Base-by-base conservation (phyloP, 2,888 invertebrate genomes). In the Sesia bembeciformis region DNA sequence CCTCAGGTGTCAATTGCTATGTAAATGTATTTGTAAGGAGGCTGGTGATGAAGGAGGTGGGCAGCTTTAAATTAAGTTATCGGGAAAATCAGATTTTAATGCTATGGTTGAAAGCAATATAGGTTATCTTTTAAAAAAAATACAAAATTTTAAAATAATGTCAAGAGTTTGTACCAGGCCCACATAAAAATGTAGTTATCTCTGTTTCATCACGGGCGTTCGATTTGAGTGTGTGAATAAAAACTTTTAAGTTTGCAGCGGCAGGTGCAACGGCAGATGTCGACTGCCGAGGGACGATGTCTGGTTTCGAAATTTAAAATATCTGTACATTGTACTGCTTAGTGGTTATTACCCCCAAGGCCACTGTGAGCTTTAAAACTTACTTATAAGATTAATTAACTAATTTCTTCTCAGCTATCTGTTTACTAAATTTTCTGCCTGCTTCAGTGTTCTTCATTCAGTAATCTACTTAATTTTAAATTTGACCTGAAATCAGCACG, bases 231-330 rank as follows among this genome's bases (percentile, higher is more conserved):
- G 65, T 64, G 63, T 66, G 66, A 60, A 67, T 74, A 76, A 80
- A 77, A 80, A 76, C 67, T 62, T 62, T 59, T 60, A 46, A 65
- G 63, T 65, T 67, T 60, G 64, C 64, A 55, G 64, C 65, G 69
- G 74, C 78, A 81, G 79, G 80, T 79, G 46, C 46, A 59, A 58
- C 68, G 68, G 74, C 80, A 81, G 82, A 81, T 81, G 82, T 69
- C 56, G 58, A 58, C 55, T 55, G 51, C 62, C 62, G 63, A 59
- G 65, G 64, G 65, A 65, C 68, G 69, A 65, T 67, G 66, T 73
- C 70, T 72, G 68, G 65, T 66, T 57, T 57, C 58, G 66, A 66
- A 63, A 60, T 54, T 63, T 65, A 64, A 74, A 69, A 64, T 64
- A 61, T 60, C 61, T 67, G 4, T 7, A 23, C 23, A 23, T 23